These are phyloP conservation scores for Caenorhabditis japonica DNA, from an alignment of 2,888 invertebrate genomes.

Conservation along the genomic window DNA sequence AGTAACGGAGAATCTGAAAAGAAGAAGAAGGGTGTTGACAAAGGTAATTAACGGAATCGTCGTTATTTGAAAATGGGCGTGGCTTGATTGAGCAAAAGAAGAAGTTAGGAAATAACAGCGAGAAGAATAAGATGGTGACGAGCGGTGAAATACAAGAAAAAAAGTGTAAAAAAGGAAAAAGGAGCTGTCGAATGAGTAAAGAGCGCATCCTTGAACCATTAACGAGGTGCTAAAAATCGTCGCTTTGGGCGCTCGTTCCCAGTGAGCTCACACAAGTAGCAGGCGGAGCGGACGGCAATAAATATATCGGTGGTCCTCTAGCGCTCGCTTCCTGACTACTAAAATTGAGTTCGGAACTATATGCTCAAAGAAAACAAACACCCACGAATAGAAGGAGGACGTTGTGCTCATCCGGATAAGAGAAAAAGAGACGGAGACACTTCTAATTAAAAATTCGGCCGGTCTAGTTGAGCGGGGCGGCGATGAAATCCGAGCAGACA, in stretches of 20 bases:
- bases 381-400: no score
- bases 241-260: background rate
- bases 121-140: background rate
- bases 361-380: conserved; percentile 23
- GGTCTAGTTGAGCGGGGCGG: conserved; percentile 7
- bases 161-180: conserved; percentile 3
- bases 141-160: background rate
- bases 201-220: conserved; percentile 13
- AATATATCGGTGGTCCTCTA: conserved; percentile 46
- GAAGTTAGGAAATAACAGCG: conserved; percentile 1
- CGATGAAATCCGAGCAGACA: conserved; percentile 46
- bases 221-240: conserved; percentile 31
- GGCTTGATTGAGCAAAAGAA: background rate
- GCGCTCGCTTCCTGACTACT: conserved; percentile 49
- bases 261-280: conserved; percentile 9
- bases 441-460: conserved; percentile 48
- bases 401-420: conserved; percentile 27
- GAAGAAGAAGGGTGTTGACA: conserved; percentile 8
- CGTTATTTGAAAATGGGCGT: conserved; percentile 51
- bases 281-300: conserved; percentile 23
- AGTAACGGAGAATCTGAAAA: conserved; percentile 18
- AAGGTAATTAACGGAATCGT: conserved; percentile 43
- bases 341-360: conserved; percentile 53
- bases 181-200: conserved; percentile 1
- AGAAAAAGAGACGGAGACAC: conserved; percentile 14